Base-by-base conservation (phyloP, 1,140 invertebrate genomes). In the Drosophila mayri region DNA sequence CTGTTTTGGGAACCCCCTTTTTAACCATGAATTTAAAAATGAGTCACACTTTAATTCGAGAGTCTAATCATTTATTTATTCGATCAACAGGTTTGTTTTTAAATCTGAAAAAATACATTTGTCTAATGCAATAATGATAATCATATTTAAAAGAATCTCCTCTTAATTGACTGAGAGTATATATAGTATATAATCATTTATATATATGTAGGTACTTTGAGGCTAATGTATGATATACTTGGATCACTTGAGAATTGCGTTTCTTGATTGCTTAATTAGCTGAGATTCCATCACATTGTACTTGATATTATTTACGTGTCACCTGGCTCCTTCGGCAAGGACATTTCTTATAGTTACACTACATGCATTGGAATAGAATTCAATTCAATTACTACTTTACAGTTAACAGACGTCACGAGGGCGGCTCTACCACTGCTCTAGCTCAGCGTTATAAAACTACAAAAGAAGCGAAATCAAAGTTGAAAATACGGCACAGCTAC, bases 381-480 rank as follows among this genome's bases (percentile, higher is more conserved):
- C 46, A 41, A 40, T 30, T 20, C 18, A 41, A 46, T 76, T 52
- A 76, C 30, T 50, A 52, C n/a, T 70, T 49, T 32, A 72, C 18
- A 58, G 58, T 40, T 70, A 49, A 22, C 22, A 37, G 72, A 38
- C 47, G 30, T 67, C 63, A 60, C 40, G 55, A 43, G 28, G 49
- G 60, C 37, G 63, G 41, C 61, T 22, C 63, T 68, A 76, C 74
- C 74, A 90, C 49, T 70, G 71, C 74, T 90, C 85, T 66, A 90
- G 81, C 11, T 90, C 63, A 55, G 86, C 85, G 78, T 81, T 90
- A 81, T 73, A 90, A 41, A 79, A 90, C 85, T 90, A 88, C 63
- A 90, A 59, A 59, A 81, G 66, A 67, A 68, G 62, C 72, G 67
- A 74, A 73, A 84, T 84, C 52, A 84, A 81, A 76, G 70, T 67